phyloP scores from a whole-genome alignment of 2,888 invertebrate species.

The Piscicola geometra region DNA sequence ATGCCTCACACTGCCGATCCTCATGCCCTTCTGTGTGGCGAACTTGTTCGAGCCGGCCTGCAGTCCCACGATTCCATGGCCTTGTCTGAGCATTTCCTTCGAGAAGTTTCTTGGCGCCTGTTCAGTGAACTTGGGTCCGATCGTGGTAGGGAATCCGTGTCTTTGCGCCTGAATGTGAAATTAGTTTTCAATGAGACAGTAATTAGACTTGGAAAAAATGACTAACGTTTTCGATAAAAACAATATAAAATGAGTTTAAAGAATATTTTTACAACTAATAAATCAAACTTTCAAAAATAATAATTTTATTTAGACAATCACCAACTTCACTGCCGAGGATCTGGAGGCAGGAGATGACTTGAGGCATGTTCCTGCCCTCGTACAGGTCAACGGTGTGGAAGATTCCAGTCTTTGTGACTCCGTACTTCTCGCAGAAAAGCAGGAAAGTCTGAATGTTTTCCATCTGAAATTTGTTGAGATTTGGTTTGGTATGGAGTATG shows the following conservation, averaged over 20 bases:
- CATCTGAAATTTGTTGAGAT: conserved; percentile 50
- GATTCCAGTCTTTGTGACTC: conserved; percentile 51
- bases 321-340: conserved; percentile 55
- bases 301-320: no score
- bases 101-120: conserved; percentile 49
- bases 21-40: conserved; percentile 51
- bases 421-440: conserved; percentile 51
- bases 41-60: conserved; percentile 51
- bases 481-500: neutral
- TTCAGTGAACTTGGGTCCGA: conserved; percentile 52
- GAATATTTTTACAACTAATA: neutral
- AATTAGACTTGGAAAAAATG: no score
- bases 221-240: neutral
- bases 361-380: conserved; percentile 55
- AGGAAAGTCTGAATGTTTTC: conserved; percentile 55
- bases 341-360: conserved; percentile 53
- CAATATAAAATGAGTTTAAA: neutral
- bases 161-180: conserved; percentile 45
- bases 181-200: no score
- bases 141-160: conserved; percentile 49
- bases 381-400: conserved; percentile 56
- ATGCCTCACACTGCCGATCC: conserved; percentile 48
- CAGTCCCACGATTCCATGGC: conserved; percentile 41
- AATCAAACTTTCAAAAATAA: no score
- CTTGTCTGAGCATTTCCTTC: conserved; percentile 48